Evolutionary conservation across 2,113 vertebrate species (phyloP).

Genomic region (Micronycteris hirsuta): DNA sequence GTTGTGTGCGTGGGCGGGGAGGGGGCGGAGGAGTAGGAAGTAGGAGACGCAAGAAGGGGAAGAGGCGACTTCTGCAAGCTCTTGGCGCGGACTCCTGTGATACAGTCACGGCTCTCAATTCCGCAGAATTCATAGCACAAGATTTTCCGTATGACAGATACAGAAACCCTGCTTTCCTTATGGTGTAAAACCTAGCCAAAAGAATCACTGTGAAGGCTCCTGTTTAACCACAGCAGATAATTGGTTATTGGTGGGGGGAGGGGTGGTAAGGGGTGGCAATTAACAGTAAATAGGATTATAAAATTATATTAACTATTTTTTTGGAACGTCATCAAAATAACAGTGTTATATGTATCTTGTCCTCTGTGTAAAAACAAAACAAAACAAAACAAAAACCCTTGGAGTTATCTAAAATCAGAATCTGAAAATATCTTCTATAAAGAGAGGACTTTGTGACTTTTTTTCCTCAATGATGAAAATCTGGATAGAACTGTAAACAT

Average conservation of each 20-base stretch:
- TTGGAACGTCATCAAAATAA: background rate
- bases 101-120: background rate
- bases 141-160: background rate
- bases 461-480: background rate
- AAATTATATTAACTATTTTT: slow-evolving; percentile 2
- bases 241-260: background rate
- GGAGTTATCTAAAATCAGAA: background rate
- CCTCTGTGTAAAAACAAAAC: background rate
- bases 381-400: background rate
- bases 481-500: background rate
- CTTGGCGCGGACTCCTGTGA: background rate
- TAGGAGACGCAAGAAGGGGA: background rate
- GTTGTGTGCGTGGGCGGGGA: background rate
- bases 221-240: background rate
- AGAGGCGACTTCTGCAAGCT: background rate
- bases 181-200: background rate
- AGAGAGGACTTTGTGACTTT: background rate
- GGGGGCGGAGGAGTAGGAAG: background rate
- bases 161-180: background rate
- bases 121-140: background rate
- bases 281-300: background rate
- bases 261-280: background rate
- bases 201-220: background rate
- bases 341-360: background rate
- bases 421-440: background rate